Evolutionary conservation across 2,888 invertebrate species (phyloP).

Genomic region (Xestoiulus laeticollis): DNA sequence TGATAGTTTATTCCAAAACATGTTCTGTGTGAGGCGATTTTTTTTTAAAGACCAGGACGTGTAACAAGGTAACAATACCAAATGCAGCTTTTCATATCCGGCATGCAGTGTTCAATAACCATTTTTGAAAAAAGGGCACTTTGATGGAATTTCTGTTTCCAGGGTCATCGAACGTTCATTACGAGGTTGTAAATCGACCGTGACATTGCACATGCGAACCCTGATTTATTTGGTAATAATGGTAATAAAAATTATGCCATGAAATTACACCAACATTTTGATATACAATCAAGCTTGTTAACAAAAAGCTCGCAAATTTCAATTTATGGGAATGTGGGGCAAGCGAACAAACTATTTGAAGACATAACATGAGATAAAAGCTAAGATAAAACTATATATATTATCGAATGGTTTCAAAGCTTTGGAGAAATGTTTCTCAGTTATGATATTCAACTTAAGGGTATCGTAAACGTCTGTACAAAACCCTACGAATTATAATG

Average conservation of each 20-base stretch:
- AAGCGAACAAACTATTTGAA: background rate
- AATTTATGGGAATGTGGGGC: background rate
- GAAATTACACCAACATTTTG: background rate
- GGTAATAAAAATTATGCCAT: background rate
- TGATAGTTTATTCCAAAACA: background rate
- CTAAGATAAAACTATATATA: background rate
- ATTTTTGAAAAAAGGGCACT: background rate
- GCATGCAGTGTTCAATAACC: background rate
- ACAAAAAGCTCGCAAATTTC: background rate
- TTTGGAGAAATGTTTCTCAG: background rate
- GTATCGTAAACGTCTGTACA: background rate
- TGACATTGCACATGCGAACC: background rate
- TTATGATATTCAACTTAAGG: conserved; percentile 6
- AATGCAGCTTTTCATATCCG: background rate
- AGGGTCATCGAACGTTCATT: background rate
- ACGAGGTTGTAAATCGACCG: background rate
- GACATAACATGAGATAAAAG: background rate
- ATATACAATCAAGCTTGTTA: background rate
- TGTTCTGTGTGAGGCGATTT: too few species aligned
- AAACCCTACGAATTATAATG: conserved; percentile 33
- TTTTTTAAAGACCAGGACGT: background rate
- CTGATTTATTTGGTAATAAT: conserved; percentile 11
- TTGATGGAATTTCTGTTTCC: background rate
- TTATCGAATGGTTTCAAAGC: background rate
- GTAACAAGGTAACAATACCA: background rate